These are phyloP conservation scores for Chlorodrepanis virens DNA, from an alignment of 2,113 vertebrate species.

Conservation along the genomic window DNA sequence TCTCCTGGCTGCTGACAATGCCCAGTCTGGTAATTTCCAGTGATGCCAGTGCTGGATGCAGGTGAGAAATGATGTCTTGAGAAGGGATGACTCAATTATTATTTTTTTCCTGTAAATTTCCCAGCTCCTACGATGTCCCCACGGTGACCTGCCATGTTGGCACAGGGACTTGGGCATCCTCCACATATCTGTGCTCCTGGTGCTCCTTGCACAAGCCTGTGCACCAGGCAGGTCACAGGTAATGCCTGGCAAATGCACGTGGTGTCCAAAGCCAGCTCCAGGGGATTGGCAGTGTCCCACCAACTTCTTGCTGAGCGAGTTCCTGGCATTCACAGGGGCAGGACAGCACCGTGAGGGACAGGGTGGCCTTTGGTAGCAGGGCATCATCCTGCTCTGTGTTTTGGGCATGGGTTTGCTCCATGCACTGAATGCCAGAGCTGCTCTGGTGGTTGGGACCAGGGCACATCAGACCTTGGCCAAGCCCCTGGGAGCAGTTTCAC, in stretches of 20 bases:
- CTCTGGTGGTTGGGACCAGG: not conserved
- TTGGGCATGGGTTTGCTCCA: not conserved
- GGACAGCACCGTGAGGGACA: not conserved
- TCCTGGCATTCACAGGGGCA: not conserved
- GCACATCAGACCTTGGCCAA: not conserved
- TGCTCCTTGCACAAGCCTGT: not conserved
- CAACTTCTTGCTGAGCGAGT: constrained; percentile 22
- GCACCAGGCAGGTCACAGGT: not conserved
- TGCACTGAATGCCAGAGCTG: not conserved
- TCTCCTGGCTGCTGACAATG: not conserved
- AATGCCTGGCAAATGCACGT: not conserved
- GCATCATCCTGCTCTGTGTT: not conserved
- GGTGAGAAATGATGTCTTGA: not conserved
- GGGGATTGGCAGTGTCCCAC: not conserved
- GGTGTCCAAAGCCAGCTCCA: not conserved
- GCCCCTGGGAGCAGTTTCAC: fast-evolving
- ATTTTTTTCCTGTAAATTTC: not conserved
- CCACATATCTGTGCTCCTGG: not conserved
- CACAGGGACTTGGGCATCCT: not conserved
- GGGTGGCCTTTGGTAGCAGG: not conserved
- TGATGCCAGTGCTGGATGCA: not conserved
- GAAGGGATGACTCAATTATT: not conserved
- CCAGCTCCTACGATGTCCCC: fast-evolving
- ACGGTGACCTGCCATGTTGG: not conserved
- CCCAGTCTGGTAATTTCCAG: not conserved